Evolutionary conservation across 2,888 invertebrate species (phyloP).

Genomic region (Stomorhina lunata): DNA sequence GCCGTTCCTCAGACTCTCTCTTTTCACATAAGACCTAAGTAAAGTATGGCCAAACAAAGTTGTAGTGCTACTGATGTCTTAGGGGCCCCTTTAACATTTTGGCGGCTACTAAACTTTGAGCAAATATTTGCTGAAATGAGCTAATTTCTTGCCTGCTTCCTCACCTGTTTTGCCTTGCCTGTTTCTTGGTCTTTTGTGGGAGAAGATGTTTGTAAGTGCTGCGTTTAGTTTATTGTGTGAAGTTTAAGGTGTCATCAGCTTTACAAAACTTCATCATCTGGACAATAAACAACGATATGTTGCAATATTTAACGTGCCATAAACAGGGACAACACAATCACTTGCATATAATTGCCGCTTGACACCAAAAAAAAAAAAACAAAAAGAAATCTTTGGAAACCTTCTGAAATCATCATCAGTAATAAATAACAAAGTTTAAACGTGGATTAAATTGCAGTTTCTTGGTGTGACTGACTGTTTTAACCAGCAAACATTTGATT

Average conservation of each 20-base stretch:
- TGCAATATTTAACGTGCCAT: constrained; percentile 38
- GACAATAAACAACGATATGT: not conserved
- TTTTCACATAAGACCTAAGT: no score
- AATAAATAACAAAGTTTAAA: constrained; percentile 67
- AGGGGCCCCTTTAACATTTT: not conserved
- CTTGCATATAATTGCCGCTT: constrained; percentile 61
- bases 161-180: not conserved
- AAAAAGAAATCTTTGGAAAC: constrained; percentile 16
- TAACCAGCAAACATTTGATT: constrained; percentile 9
- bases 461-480: not conserved
- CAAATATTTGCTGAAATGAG: constrained; percentile 21
- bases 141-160: not conserved
- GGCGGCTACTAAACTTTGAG: not conserved
- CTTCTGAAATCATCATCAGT: constrained; percentile 57
- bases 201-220: constrained; percentile 21
- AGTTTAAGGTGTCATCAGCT: constrained; percentile 48
- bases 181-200: not conserved
- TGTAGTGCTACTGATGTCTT: constrained; percentile 34
- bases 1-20: constrained; percentile 18
- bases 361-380: constrained; percentile 24
- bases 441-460: constrained; percentile 57
- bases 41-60: constrained; percentile 7
- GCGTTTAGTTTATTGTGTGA: constrained; percentile 15
- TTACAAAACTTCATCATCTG: constrained; percentile 8
- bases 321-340: constrained; percentile 50